Percentiles rank a stretch among this genome's conserved stretches.
Evolutionary conservation across 2,888 invertebrate species (phyloP).

Genomic region (Lapara coniferarum): DNA sequence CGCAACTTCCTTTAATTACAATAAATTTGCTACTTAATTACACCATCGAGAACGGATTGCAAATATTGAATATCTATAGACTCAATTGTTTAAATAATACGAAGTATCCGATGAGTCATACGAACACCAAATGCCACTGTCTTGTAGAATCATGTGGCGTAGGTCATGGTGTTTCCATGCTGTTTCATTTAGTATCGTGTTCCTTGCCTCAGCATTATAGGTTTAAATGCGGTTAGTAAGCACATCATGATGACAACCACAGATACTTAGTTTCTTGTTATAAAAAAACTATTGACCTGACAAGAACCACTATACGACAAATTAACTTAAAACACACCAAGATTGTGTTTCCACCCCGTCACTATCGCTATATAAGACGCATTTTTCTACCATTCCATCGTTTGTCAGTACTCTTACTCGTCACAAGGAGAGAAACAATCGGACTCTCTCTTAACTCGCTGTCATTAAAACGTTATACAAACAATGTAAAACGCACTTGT

Average conservation of each 20-base stretch:
- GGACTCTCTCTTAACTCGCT: background rate
- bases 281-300: no score
- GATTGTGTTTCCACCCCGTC: no score
- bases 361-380: no score
- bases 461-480: slow-evolving; percentile 6
- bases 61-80: no score
- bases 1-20: no score
- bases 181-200: background rate
- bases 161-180: background rate
- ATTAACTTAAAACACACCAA: background rate
- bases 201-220: background rate
- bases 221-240: background rate
- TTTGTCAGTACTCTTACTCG: background rate
- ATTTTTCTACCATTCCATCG: no score
- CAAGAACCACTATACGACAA: no score
- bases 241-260: background rate
- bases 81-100: background rate
- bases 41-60: no score
- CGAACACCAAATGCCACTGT: background rate
- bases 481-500: background rate
- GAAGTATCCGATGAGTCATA: background rate
- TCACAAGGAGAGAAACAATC: background rate
- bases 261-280: no score
- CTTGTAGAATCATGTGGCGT: background rate
- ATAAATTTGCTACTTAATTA: no score